Conservation (phyloP, 2,113 vertebrate species). For the Elachura formosa region DNA sequence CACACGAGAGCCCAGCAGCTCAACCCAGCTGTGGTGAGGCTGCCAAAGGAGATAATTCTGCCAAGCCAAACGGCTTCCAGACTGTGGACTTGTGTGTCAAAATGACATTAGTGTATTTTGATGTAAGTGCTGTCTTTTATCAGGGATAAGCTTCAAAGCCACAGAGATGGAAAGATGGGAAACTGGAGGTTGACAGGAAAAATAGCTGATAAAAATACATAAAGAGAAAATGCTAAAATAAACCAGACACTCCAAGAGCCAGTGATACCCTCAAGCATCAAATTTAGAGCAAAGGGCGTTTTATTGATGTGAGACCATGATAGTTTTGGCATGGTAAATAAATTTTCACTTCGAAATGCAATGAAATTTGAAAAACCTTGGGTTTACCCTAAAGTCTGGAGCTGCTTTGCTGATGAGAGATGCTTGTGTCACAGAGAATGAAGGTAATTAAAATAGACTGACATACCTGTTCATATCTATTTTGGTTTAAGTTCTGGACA, state of each 20-base stretch:
- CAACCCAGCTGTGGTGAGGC: neutral
- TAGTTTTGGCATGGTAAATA: neutral
- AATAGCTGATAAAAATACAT: constrained; percentile 27
- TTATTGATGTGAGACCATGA: neutral
- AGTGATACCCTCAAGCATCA: neutral
- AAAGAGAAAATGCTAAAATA: constrained; percentile 29
- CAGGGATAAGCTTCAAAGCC: constrained; percentile 48
- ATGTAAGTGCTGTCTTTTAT: constrained; percentile 48
- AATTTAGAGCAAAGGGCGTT: neutral
- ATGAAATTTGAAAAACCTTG: neutral
- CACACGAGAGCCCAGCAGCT: neutral
- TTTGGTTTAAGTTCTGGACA: neutral
- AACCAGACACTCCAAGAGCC: neutral
- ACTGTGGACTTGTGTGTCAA: constrained; percentile 45
- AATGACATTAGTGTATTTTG: constrained; percentile 50
- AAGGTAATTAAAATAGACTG: neutral
- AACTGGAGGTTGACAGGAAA: constrained; percentile 33
- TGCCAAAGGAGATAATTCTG: constrained; percentile 52
- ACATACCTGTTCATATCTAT: neutral
- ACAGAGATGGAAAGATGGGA: constrained; percentile 1
- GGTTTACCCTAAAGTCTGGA: neutral
- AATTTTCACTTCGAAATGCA: neutral
- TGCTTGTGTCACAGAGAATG: neutral
- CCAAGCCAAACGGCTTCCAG: constrained; percentile 27
- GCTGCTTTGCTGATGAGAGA: neutral